Conservation (phyloP, 2,797 vertebrate genomes). For the Tarsius wallacei region DNA sequence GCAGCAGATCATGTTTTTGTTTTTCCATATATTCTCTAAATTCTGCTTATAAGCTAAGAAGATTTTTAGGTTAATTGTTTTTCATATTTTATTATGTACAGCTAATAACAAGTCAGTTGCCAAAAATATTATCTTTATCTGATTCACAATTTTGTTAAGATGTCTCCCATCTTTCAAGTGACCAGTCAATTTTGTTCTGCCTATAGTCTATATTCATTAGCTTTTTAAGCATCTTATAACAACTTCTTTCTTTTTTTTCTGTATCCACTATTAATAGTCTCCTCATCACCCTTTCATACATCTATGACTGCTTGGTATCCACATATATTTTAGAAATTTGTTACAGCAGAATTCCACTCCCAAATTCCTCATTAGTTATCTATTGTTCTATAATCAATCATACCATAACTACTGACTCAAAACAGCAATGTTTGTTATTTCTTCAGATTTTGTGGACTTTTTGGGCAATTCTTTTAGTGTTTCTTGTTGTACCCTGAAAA, state of each 20-base stretch:
- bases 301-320: not conserved
- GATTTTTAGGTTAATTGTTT: not conserved
- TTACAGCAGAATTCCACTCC: not conserved
- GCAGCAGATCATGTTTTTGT: not conserved
- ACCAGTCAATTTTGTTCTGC: not conserved
- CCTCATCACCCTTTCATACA: not conserved
- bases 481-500: not conserved
- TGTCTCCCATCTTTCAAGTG: not conserved
- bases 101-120: not conserved
- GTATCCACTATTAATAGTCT: not conserved
- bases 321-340: not conserved
- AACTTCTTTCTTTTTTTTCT: not conserved
- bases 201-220: not conserved
- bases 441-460: not conserved
- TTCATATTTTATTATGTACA: not conserved
- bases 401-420: not conserved
- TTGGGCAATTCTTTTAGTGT: not conserved
- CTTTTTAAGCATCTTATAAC: not conserved
- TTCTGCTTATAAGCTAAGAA: not conserved
- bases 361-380: not conserved
- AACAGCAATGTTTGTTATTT: not conserved
- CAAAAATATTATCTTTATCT: not conserved
- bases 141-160: not conserved
- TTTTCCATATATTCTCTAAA: not conserved
- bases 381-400: not conserved